These are phyloP conservation scores for Epizoanthus ramosus DNA, from an alignment of 92 coral and sea anemone species.

Conservation along the genomic window DNA sequence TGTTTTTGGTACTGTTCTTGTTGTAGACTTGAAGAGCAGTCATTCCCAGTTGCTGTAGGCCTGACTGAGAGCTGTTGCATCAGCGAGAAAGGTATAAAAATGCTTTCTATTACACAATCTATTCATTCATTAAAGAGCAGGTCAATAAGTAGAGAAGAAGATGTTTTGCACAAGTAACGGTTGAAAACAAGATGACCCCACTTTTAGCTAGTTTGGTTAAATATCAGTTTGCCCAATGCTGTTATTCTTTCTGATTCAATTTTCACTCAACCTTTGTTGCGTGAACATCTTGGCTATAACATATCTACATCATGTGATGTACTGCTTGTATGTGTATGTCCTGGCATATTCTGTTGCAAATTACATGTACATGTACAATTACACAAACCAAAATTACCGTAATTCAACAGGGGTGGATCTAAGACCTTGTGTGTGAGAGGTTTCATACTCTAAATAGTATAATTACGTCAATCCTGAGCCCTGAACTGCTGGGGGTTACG, in stretches of 20 bases:
- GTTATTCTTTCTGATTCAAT: neutral
- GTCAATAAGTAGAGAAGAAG: neutral
- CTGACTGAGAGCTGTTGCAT: conserved; percentile 14
- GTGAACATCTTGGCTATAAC: conserved; percentile 3
- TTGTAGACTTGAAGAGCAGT: conserved; percentile 5
- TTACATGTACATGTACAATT: no score
- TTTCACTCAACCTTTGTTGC: neutral
- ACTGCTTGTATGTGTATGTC: neutral
- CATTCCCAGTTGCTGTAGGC: conserved; percentile 8
- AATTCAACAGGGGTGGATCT: no score
- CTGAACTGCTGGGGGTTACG: no score
- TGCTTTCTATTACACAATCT: conserved; percentile 5
- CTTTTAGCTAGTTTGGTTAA: neutral
- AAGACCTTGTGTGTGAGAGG: no score
- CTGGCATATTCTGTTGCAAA: neutral
- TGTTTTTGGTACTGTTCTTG: neutral
- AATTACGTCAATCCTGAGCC: no score
- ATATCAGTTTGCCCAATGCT: neutral
- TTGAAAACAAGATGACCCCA: conserved; percentile 11
- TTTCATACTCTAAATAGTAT: no score
- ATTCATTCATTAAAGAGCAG: conserved; percentile 7
- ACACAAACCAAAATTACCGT: no score
- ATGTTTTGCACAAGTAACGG: conserved; percentile 8
- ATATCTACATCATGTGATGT: neutral
- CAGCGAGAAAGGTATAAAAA: neutral